phyloP scores from a whole-genome alignment of 2,113 vertebrate genomes.

The Perognathus longimembris region DNA sequence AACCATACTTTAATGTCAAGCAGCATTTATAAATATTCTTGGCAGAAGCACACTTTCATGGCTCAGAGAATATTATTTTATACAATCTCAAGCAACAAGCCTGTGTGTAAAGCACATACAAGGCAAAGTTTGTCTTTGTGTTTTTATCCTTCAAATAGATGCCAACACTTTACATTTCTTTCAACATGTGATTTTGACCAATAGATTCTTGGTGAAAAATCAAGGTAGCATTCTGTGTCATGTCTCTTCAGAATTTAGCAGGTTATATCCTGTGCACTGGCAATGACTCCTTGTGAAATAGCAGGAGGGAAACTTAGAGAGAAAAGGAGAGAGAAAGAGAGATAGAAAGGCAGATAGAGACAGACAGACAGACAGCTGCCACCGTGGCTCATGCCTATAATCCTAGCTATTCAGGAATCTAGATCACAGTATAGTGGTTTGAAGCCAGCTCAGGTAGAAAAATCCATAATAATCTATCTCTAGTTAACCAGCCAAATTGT shows the following conservation, averaged over 20 bases:
- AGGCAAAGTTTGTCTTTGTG: neutral
- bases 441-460: no score
- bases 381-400: no score
- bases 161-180: neutral
- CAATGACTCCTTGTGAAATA: neutral
- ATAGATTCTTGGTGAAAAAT: neutral
- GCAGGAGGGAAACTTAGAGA: neutral
- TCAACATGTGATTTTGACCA: neutral
- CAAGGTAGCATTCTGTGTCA: neutral
- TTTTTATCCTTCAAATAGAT: neutral
- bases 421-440: no score
- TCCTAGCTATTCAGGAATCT: no score
- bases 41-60: neutral
- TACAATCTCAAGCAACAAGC: neutral
- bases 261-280: no score
- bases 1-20: conserved; percentile 46
- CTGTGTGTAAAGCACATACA: neutral
- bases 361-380: no score
- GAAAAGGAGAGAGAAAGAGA: no score
- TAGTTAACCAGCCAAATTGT: no score
- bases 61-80: neutral
- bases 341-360: no score
- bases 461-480: no score
- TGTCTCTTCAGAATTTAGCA: neutral
- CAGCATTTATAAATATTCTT: conserved; percentile 27